Conservation (phyloP, 2,113 vertebrate genomes). For the Tricholaema leucomelas region DNA sequence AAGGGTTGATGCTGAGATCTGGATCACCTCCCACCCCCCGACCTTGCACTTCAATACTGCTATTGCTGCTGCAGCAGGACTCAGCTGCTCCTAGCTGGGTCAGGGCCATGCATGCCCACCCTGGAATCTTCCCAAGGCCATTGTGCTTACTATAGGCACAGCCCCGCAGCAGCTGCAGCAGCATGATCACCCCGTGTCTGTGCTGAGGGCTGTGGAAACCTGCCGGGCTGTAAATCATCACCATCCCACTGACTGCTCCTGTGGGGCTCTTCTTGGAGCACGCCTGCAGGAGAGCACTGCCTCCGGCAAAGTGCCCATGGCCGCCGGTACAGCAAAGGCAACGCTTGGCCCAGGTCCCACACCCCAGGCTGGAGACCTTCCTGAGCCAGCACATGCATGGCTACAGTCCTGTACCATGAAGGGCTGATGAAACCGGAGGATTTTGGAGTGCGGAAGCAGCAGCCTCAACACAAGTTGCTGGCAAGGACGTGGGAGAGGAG, state of each 20-base stretch:
- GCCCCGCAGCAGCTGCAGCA: accelerated
- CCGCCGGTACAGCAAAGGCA: background rate
- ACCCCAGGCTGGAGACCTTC: background rate
- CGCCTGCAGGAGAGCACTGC: background rate
- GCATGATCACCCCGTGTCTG: accelerated
- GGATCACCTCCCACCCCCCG: background rate
- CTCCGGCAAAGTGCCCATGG: background rate
- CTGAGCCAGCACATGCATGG: background rate
- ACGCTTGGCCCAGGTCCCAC: background rate
- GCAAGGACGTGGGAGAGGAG: background rate
- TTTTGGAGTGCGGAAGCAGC: accelerated
- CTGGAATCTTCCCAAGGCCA: accelerated
- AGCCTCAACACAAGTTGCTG: accelerated
- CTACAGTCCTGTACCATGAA: background rate
- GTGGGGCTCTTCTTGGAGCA: background rate
- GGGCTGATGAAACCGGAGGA: background rate
- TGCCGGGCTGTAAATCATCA: background rate
- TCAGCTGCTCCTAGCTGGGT: accelerated
- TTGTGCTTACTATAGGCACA: accelerated
- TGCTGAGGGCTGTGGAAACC: background rate
- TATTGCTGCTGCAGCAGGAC: accelerated
- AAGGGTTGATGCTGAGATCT: background rate
- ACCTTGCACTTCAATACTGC: accelerated
- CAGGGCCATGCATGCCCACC: accelerated
- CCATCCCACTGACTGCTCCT: background rate